Evolutionary conservation across 2,888 invertebrate species (phyloP).

Genomic region (Pterostichus niger): DNA sequence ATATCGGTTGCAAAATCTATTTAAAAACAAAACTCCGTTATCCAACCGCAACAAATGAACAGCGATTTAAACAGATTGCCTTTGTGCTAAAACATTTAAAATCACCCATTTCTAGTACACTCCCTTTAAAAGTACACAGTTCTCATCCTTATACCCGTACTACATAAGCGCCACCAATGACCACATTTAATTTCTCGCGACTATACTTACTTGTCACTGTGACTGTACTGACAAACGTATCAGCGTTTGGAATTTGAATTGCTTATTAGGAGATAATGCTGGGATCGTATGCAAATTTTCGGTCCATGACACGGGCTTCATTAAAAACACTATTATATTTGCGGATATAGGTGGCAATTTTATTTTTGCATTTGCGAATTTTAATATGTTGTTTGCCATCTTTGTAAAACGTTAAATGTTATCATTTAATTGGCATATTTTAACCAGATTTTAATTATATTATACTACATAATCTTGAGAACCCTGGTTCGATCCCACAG

Average conservation of each 20-base stretch:
- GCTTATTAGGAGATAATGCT: slow-evolving; percentile 54
- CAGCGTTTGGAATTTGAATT: slow-evolving; percentile 56
- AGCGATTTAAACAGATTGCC: background rate
- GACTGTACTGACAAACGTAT: slow-evolving; percentile 30
- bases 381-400: background rate
- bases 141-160: background rate
- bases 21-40: background rate
- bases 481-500: too few species aligned
- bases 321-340: slow-evolving; percentile 47
- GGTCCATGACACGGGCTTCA: slow-evolving; percentile 12
- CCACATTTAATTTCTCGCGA: background rate
- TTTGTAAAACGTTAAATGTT: background rate
- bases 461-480: too few species aligned
- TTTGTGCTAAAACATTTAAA: slow-evolving; percentile 1
- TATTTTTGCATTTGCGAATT: slow-evolving; percentile 14
- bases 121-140: background rate
- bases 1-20: too few species aligned
- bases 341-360: slow-evolving; percentile 7
- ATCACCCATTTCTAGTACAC: background rate
- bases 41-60: background rate
- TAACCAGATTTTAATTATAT: too few species aligned
- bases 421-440: background rate
- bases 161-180: background rate
- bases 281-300: slow-evolving; percentile 49
- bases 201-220: background rate